These are phyloP conservation scores for Flexamia atlantica DNA, from an alignment of 2,888 invertebrate genomes.

Conservation along the genomic window DNA sequence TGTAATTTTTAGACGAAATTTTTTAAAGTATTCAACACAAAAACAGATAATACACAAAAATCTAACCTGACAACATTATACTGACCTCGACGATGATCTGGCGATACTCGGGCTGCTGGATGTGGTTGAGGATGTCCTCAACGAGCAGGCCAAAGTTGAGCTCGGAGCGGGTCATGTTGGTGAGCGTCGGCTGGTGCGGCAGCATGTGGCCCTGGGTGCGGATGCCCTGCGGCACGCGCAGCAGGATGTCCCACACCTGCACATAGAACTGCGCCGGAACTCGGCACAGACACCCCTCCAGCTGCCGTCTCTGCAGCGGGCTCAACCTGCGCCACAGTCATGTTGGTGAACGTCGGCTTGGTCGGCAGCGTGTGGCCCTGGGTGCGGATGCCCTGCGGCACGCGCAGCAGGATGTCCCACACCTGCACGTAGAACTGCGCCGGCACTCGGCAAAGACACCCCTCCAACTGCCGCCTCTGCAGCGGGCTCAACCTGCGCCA, in stretches of 20 bases:
- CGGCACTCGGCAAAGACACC: slow-evolving; percentile 97
- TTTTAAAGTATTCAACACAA: too few relatives aligned
- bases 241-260: slow-evolving; percentile 96
- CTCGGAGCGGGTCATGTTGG: slow-evolving; percentile 98
- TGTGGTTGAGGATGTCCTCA: slow-evolving; percentile 87
- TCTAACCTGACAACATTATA: background rate
- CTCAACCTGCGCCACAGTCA: slow-evolving; percentile 85
- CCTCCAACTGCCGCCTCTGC: slow-evolving; percentile 94
- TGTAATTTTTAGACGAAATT: too few relatives aligned
- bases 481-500: slow-evolving; percentile 84
- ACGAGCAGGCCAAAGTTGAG: slow-evolving; percentile 96
- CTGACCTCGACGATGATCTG: slow-evolving; percentile 82
- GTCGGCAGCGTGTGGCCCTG: slow-evolving; percentile 93
- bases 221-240: slow-evolving; percentile 93
- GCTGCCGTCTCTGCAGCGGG: slow-evolving; percentile 90
- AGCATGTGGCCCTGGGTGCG: slow-evolving; percentile 90
- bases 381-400: slow-evolving; percentile 93
- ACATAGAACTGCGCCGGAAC: slow-evolving; percentile 97
- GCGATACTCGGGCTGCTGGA: slow-evolving; percentile 82
- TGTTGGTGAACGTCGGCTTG: slow-evolving; percentile 95
- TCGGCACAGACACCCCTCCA: slow-evolving; percentile 97
- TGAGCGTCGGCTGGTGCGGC: slow-evolving; percentile 95
- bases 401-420: slow-evolving; percentile 95
- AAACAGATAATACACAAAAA: too few relatives aligned
- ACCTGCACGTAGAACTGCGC: slow-evolving; percentile 96